Percentiles rank a stretch among this genome's conserved stretches.
phyloP scores from a whole-genome alignment of 2,888 invertebrate species.

The Galerucella pusilla region DNA sequence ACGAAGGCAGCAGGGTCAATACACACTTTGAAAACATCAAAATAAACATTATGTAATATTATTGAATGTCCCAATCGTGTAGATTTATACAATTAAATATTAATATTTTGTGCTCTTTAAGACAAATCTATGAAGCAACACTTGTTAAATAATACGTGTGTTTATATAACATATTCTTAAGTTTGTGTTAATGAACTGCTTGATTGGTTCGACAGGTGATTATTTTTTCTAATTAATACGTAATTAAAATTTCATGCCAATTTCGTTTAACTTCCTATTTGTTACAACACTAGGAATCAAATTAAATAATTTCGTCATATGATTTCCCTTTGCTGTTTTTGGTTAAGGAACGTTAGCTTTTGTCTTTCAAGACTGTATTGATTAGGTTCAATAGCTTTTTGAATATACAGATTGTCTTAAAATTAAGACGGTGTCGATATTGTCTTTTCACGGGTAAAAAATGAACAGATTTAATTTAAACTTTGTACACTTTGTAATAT shows the following conservation, averaged over 20 bases:
- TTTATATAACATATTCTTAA: neutral
- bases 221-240: neutral
- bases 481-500: no score
- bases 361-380: neutral
- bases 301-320: slow-evolving; percentile 5
- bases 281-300: neutral
- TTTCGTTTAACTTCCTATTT: slow-evolving; percentile 8
- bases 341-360: neutral
- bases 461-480: no score
- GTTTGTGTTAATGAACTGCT: slow-evolving; percentile 8
- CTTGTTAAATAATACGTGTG: neutral
- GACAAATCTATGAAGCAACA: neutral
- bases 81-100: neutral
- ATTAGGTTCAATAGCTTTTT: slow-evolving; percentile 1
- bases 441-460: no score
- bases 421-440: neutral
- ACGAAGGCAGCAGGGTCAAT: no score
- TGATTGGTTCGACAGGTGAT: neutral
- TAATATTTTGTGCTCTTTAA: neutral
- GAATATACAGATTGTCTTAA: neutral
- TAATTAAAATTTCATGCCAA: slow-evolving; percentile 5
- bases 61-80: neutral
- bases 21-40: neutral
- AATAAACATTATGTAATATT: neutral
- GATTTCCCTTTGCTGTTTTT: slow-evolving; percentile 5